Percentiles rank a stretch among this genome's conserved stretches.
Conservation (phyloP, 2,888 invertebrate genomes). For the Bombyx huttoni region DNA sequence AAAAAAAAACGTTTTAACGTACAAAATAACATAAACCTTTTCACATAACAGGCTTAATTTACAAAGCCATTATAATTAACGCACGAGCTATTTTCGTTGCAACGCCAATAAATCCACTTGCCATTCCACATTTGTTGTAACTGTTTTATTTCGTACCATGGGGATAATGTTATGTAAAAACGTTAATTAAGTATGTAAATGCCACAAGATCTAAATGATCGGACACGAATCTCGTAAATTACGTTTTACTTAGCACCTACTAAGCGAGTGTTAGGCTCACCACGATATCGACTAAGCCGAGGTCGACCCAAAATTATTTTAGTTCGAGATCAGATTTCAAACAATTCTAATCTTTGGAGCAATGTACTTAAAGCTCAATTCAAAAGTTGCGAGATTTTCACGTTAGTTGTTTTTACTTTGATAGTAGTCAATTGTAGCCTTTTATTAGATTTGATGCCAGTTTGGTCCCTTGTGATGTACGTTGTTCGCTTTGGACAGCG, state of each 20-base stretch:
- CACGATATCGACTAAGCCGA: conserved; percentile 27
- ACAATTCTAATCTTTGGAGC: conserved; percentile 13
- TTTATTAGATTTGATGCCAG: conserved; percentile 64
- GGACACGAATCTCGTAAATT: conserved; percentile 43
- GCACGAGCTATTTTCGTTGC: conserved; percentile 26
- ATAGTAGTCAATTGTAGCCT: conserved; percentile 58
- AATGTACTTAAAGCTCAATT: conserved; percentile 31
- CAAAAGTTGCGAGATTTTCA: conserved; percentile 26
- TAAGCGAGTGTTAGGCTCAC: conserved; percentile 46
- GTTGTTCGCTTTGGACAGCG: conserved; percentile 55
- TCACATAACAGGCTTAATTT: conserved; percentile 36
- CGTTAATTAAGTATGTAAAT: conserved; percentile 52
- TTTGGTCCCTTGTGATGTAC: conserved; percentile 48
- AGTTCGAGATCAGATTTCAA: conserved; percentile 1
- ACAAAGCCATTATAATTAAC: conserved; percentile 36
- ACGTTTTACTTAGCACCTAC: conserved; percentile 49
- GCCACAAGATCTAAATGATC: conserved; percentile 41
- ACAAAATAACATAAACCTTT: conserved; percentile 20
- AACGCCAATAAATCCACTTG: conserved; percentile 39
- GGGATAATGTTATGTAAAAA: conserved; percentile 33
- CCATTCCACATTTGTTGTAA: conserved; percentile 13
- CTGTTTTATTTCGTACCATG: conserved; percentile 22
- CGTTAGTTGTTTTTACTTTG: conserved; percentile 46
- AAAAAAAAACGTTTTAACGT: conserved; percentile 8
- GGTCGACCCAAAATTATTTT: conserved; percentile 24